Percentiles rank a stretch among this genome's conserved stretches.
Evolutionary conservation across 2,888 invertebrate genomes (phyloP).

Genomic region (Cecidostiba fungosa): DNA sequence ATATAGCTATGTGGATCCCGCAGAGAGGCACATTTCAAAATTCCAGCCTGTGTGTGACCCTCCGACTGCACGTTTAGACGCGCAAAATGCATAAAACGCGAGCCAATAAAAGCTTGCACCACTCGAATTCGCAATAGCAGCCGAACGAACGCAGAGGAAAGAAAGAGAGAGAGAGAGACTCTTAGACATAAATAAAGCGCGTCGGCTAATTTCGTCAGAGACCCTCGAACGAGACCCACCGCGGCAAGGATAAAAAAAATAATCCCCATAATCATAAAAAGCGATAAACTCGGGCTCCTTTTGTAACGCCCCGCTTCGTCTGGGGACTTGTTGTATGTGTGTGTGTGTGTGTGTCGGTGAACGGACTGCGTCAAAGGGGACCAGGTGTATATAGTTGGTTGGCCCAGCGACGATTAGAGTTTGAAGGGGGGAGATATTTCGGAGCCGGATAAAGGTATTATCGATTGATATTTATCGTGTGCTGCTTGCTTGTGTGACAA

Average conservation of each 20-base stretch:
- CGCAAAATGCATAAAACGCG: slow-evolving; percentile 22
- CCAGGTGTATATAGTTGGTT: slow-evolving; percentile 31
- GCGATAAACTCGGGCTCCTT: slow-evolving; percentile 47
- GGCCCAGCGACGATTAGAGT: neutral
- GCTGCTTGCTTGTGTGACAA: neutral
- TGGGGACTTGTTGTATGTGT: neutral
- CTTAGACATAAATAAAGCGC: slow-evolving; percentile 58
- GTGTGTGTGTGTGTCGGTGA: neutral
- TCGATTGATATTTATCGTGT: slow-evolving; percentile 10
- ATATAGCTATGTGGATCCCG: neutral
- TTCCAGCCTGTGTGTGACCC: slow-evolving; percentile 4
- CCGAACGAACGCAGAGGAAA: slow-evolving; percentile 38
- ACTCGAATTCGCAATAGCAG: slow-evolving; percentile 41
- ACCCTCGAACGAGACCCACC: slow-evolving; percentile 33
- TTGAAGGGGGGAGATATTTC: slow-evolving; percentile 23
- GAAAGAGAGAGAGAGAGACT: neutral
- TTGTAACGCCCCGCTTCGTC: slow-evolving; percentile 5
- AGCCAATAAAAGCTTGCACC: slow-evolving; percentile 35
- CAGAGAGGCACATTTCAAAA: neutral
- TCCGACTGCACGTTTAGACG: neutral
- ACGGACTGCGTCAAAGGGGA: slow-evolving; percentile 33
- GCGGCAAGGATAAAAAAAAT: slow-evolving; percentile 27
- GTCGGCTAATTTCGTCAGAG: slow-evolving; percentile 55
- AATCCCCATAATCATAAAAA: slow-evolving; percentile 60
- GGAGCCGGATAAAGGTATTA: neutral